Base-by-base conservation (phyloP, 2,797 vertebrate species). In the Morelia viridis region DNA sequence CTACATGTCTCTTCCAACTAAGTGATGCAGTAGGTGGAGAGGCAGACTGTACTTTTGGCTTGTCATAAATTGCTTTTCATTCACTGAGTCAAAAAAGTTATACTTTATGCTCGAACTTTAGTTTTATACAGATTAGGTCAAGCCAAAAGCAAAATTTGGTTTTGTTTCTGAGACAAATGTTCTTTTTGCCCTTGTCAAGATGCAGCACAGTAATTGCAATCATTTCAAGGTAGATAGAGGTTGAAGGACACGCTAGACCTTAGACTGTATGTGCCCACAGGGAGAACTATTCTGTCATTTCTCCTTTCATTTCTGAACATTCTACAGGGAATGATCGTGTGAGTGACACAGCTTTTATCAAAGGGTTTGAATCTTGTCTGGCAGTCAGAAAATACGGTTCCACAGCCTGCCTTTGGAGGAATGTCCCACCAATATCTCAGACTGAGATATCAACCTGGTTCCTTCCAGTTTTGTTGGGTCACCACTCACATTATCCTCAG, bases 301-400 rank as follows among this genome's bases (percentile, higher is more conserved):
- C 91, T 68, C 8, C 91, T 93, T 91, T 53, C 41, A 58, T 76
- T 50, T 83, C 76, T 83, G 85, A 65, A 84, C 89, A 85, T n/a
- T n/a, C 26, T 24, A 2, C 1, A 41, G 71, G 84, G 17, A 85
- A 71, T 68, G 64, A 56, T 60, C 85, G 15, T 31, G 4, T 60
- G 50, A 31, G 5, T 53, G 46, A 26, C 85, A 19, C 31, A 62
- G n/a, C 24, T 46, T 85, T 71, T 60, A 68, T 56, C 1, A 56
- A 58, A 80, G 41, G 12, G 1, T 35, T 26, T 26, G 9, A 26
- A 83, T 50, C 2, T 64, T 89, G 22, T 76, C 12, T 46, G 26
- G 13, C 7, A 87, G 50, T 50, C 35, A 88, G 17, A 41, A 90
- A 85, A 41, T 11, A 80, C 10, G 3, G 8, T 17, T 50, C 31